phyloP scores from a whole-genome alignment of 2,797 vertebrate species.

The Chelonia mydas region DNA sequence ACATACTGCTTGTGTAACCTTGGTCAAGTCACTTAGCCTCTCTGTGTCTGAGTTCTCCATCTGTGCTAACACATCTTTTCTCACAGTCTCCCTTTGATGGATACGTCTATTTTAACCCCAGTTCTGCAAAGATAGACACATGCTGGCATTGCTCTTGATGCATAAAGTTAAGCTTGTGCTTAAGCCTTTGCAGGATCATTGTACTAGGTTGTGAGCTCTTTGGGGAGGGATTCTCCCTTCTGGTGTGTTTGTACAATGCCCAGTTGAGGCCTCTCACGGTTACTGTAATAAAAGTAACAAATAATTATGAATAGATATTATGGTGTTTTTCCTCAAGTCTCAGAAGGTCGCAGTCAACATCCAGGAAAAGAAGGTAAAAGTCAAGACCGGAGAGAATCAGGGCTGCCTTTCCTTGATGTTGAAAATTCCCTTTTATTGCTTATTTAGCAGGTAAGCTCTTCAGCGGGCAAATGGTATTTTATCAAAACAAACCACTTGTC shows the following conservation, averaged over 20 bases:
- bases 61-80: background rate
- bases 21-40: background rate
- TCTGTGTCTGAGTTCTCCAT: background rate
- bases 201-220: background rate
- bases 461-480: background rate
- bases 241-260: background rate
- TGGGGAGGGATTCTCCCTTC: background rate
- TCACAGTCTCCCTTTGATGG: background rate
- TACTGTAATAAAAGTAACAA: background rate
- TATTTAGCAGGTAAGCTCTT: background rate
- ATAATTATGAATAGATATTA: background rate
- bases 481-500: background rate
- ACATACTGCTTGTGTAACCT: background rate
- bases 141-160: background rate
- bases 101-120: conserved; percentile 1
- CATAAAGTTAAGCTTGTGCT: background rate
- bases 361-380: background rate
- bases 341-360: background rate
- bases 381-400: background rate
- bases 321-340: background rate
- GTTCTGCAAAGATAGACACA: background rate
- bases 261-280: background rate
- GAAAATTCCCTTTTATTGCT: background rate
- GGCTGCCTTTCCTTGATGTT: background rate
- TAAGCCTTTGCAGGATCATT: background rate